Evolutionary conservation across 2,888 invertebrate genomes (phyloP).

Genomic region (Drosophila sordidula): DNA sequence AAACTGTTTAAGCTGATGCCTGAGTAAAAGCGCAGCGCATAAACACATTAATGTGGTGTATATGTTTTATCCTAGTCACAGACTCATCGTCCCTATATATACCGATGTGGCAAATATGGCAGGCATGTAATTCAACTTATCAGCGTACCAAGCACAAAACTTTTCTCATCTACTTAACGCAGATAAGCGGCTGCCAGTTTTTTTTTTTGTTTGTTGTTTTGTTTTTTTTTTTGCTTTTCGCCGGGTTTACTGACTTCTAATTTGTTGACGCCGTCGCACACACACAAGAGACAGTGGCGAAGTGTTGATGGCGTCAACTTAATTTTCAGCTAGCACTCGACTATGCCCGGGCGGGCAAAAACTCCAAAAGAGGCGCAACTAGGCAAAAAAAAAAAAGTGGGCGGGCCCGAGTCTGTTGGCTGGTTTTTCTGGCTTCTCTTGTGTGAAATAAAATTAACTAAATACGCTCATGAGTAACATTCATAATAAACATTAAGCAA

Average conservation of each 20-base stretch:
- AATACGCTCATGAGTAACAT: constrained; percentile 82
- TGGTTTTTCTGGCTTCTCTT: constrained; percentile 69
- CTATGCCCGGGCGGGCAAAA: constrained; percentile 55
- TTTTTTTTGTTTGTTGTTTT: constrained; percentile 11
- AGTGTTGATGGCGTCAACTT: constrained; percentile 79
- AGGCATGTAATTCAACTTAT: constrained; percentile 75
- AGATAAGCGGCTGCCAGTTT: constrained; percentile 72
- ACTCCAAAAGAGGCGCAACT: constrained; percentile 53
- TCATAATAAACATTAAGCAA: constrained; percentile 81
- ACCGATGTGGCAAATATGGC: constrained; percentile 63
- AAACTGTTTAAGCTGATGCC: constrained; percentile 43
- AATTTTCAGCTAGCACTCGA: constrained; percentile 73
- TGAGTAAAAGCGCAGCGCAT: constrained; percentile 26
- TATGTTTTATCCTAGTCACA: constrained; percentile 24
- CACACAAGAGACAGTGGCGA: constrained; percentile 63
- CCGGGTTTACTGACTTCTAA: constrained; percentile 77
- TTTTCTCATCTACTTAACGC: constrained; percentile 81
- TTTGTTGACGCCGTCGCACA: constrained; percentile 62
- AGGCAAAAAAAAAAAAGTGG: constrained; percentile 35
- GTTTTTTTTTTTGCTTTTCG: constrained; percentile 37
- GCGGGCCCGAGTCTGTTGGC: constrained; percentile 15
- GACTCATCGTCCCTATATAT: background rate
- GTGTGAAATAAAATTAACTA: constrained; percentile 82
- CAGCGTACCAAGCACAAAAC: constrained; percentile 73
- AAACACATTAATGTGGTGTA: constrained; percentile 33